phyloP scores from a whole-genome alignment of 2,888 invertebrate species.

The Linnaemya vulpina region DNA sequence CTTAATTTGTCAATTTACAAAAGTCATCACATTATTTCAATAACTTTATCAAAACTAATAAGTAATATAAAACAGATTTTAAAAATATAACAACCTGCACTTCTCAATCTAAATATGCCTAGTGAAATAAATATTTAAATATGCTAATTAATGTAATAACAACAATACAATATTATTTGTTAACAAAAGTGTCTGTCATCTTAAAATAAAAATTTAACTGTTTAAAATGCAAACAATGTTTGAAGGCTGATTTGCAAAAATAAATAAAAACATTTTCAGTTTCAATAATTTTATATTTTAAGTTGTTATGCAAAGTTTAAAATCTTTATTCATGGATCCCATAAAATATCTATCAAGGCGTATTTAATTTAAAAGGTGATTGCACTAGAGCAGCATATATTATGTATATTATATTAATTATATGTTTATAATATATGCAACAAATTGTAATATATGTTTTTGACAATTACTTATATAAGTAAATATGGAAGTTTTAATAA shows the following conservation, averaged over 20 bases:
- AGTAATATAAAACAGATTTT: not conserved
- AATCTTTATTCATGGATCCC: no score
- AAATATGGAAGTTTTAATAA: no score
- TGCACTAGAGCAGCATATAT: no score
- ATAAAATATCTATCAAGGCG: no score
- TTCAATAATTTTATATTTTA: no score
- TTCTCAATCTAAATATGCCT: conserved; percentile 20
- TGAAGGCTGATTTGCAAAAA: conserved; percentile 42
- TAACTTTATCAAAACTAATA: no score
- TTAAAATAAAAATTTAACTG: conserved; percentile 20
- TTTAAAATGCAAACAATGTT: conserved; percentile 57
- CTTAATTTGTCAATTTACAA: not conserved
- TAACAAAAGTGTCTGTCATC: conserved; percentile 19
- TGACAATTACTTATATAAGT: no score
- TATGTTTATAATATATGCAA: no score
- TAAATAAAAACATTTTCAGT: not conserved
- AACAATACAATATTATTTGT: not conserved
- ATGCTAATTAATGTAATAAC: conserved; percentile 11
- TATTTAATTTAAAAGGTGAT: no score
- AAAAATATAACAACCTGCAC: conserved; percentile 8
- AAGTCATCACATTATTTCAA: conserved; percentile 13
- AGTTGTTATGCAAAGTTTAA: no score
- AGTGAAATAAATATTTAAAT: conserved; percentile 34
- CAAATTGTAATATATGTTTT: no score
- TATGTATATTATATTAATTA: no score